phyloP scores from a whole-genome alignment of 1,140 invertebrate species.

The Saccostrea glomerata region DNA sequence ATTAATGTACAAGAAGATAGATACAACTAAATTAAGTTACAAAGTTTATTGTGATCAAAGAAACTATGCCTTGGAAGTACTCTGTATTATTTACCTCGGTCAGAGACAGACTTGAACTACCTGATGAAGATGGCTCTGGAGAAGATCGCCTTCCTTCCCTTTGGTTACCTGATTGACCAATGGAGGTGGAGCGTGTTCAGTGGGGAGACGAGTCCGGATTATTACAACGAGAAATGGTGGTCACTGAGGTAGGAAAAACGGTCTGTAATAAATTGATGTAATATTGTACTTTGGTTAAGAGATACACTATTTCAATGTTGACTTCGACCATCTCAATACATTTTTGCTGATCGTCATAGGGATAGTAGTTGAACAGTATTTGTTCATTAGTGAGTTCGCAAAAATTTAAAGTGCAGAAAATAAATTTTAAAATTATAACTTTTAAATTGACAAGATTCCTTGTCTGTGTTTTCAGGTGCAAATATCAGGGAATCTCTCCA shows the following conservation, averaged over 20 bases:
- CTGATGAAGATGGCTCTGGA: conserved; percentile 86
- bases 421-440: no score
- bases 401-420: no score
- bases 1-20: no score
- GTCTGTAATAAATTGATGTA: not conserved
- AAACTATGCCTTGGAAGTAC: no score
- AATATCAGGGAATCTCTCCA: conserved; percentile 74
- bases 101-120: conserved; percentile 75
- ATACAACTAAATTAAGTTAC: no score
- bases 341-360: no score
- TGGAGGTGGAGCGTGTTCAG: conserved; percentile 94
- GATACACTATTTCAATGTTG: no score
- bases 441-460: not conserved
- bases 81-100: not conserved
- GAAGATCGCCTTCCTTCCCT: conserved; percentile 94
- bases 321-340: no score
- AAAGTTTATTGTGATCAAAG: no score
- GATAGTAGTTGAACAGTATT: no score
- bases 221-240: conserved; percentile 79
- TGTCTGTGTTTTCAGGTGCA: conserved; percentile 63
- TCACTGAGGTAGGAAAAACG: conserved; percentile 72
- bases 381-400: no score
- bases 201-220: conserved; percentile 80
- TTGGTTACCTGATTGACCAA: conserved; percentile 90
- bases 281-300: no score